A percentile compares a stretch with the other conserved stretches of the same genome.
phyloP scores from a whole-genome alignment of 2,113 vertebrate genomes.

The Mus spicilegus region DNA sequence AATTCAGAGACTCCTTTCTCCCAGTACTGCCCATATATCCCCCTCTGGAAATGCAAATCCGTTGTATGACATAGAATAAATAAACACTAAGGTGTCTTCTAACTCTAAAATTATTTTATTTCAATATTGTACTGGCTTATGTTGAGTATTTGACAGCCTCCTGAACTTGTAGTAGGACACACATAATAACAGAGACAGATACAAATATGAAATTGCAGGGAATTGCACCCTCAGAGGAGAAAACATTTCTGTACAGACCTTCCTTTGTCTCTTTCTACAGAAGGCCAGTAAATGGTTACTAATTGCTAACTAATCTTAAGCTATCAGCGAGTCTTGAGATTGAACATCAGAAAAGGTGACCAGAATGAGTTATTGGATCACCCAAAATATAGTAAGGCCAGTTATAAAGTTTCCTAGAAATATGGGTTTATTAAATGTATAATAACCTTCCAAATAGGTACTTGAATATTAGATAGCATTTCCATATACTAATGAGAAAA shows the following conservation, averaged over 20 bases:
- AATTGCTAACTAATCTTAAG: background rate
- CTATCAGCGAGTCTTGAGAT: slow-evolving; percentile 20
- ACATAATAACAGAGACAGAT: background rate
- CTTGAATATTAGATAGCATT: background rate
- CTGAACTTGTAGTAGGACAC: background rate
- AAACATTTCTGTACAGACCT: background rate
- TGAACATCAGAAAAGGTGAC: slow-evolving; percentile 38
- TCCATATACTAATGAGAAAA: slow-evolving; percentile 46
- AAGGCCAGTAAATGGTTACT: slow-evolving; percentile 19
- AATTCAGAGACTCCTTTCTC: background rate
- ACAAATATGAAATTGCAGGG: background rate
- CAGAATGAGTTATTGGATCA: background rate
- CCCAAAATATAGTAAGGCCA: background rate
- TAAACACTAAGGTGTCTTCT: background rate
- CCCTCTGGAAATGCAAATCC: background rate
- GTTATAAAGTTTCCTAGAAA: background rate
- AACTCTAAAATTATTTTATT: slow-evolving; percentile 31
- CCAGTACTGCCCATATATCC: background rate
- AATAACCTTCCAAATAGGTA: background rate
- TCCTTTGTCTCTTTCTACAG: background rate
- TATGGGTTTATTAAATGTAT: background rate
- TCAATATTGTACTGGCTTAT: background rate
- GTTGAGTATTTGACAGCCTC: background rate
- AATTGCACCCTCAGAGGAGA: background rate
- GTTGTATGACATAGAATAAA: background rate